Conservation (phyloP, 2,888 invertebrate species). For the Scaptomyza cyrtandrae region DNA sequence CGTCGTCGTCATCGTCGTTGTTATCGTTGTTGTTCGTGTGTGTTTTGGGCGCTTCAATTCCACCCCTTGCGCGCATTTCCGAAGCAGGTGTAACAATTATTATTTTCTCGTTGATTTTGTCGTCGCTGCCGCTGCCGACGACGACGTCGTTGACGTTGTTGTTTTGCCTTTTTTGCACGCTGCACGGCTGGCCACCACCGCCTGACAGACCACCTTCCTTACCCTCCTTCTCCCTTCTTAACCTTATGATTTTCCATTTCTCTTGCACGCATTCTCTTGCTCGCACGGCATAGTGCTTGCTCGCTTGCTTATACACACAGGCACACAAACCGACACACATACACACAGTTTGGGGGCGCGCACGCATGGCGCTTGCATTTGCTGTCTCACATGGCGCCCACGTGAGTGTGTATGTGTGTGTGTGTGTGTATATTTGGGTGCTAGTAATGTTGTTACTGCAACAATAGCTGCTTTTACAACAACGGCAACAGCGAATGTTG, state of each 20-base stretch:
- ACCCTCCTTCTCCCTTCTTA: slow-evolving; percentile 5
- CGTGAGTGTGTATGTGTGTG: slow-evolving; percentile 26
- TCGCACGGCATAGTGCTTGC: slow-evolving; percentile 44
- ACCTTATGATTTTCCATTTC: slow-evolving; percentile 58
- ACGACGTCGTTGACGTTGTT: slow-evolving; percentile 19
- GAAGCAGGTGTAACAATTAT: slow-evolving; percentile 83
- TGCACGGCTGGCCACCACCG: slow-evolving; percentile 12
- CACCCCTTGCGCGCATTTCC: slow-evolving; percentile 68
- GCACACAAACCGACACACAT: not conserved
- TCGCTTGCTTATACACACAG: slow-evolving; percentile 45
- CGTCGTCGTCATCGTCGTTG: slow-evolving; percentile 33
- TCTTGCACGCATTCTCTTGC: slow-evolving; percentile 51
- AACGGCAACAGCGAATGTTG: slow-evolving; percentile 29
- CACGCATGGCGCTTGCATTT: slow-evolving; percentile 79
- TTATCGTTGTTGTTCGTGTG: slow-evolving; percentile 50
- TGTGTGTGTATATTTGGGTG: slow-evolving; percentile 47
- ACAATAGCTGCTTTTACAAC: slow-evolving; percentile 67
- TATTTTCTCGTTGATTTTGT: slow-evolving; percentile 82
- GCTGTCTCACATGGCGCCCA: slow-evolving; percentile 68
- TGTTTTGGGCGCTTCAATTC: slow-evolving; percentile 46
- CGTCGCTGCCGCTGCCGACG: slow-evolving; percentile 47
- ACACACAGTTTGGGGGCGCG: slow-evolving; percentile 30
- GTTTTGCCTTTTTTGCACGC: slow-evolving; percentile 57
- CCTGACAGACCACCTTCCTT: not conserved
- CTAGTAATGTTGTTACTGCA: slow-evolving; percentile 78